Evolutionary conservation across 2,797 vertebrate species (phyloP).

Genomic region (Triplophysa bombifrons): DNA sequence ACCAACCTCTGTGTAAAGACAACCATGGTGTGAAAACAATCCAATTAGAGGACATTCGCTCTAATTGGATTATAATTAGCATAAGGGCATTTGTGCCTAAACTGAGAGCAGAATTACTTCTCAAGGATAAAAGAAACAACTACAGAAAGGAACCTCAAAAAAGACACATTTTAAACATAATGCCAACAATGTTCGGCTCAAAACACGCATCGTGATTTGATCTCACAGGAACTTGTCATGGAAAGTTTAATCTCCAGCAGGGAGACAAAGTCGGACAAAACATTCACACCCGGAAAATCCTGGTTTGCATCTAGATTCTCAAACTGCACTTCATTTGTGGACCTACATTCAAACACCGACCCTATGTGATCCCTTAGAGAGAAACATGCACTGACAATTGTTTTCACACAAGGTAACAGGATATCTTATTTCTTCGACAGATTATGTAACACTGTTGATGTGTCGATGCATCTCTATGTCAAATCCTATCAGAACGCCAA

Average conservation of each 20-base stretch:
- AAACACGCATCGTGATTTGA: neutral
- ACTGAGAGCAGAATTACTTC: neutral
- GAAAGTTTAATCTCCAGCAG: constrained; percentile 15
- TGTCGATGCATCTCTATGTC: too few species aligned
- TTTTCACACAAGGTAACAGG: constrained; percentile 6
- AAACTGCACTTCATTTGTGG: neutral
- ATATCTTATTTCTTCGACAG: neutral
- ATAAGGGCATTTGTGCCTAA: neutral
- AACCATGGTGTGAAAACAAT: neutral
- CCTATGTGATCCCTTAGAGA: neutral
- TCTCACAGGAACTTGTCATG: neutral
- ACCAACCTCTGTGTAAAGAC: neutral
- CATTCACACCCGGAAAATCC: neutral
- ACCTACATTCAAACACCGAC: constrained; percentile 1
- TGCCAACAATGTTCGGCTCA: neutral
- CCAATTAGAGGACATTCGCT: neutral
- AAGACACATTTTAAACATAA: too few species aligned
- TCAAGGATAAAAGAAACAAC: neutral
- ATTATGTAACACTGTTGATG: neutral
- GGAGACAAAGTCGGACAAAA: constrained; percentile 18
- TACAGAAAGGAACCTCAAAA: neutral
- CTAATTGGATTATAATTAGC: neutral
- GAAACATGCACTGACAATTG: neutral
- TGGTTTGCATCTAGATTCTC: neutral
- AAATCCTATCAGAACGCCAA: too few species aligned